Percentiles rank a stretch among this genome's conserved stretches.
Conservation (phyloP, 2,113 vertebrate species). For the Triplophysa siluroides region DNA sequence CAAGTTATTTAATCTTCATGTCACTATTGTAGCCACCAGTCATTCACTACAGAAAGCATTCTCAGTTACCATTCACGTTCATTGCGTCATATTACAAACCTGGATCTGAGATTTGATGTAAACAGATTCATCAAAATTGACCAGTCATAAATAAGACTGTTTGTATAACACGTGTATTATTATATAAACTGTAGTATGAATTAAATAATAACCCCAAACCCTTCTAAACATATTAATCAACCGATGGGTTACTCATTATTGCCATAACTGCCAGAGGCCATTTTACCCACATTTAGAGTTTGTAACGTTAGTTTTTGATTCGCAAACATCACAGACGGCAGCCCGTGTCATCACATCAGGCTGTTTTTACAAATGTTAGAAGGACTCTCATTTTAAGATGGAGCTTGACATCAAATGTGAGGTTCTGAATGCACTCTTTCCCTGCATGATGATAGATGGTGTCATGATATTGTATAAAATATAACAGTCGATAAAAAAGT, state of each 20-base stretch:
- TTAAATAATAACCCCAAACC: too few relatives aligned
- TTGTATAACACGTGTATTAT: too few relatives aligned
- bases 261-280: too few relatives aligned
- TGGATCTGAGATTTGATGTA: neutral
- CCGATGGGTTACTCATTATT: too few relatives aligned
- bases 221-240: too few relatives aligned
- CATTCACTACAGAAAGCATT: neutral
- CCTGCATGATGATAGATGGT: neutral
- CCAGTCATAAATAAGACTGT: too few relatives aligned
- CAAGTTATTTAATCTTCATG: neutral
- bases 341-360: too few relatives aligned
- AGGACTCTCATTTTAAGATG: neutral
- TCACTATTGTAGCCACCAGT: neutral
- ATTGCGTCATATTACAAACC: neutral
- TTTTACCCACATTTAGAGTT: too few relatives aligned
- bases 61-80: neutral
- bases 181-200: too few relatives aligned
- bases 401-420: neutral
- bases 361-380: neutral
- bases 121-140: too few relatives aligned
- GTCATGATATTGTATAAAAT: neutral
- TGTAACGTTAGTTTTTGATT: too few relatives aligned
- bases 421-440: neutral
- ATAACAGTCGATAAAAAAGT: neutral
- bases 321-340: too few relatives aligned